Evolutionary conservation across 2,797 vertebrate genomes (phyloP), one percentile per base, ranked within the genome.

Genomic region (Synanceia verrucosa): DNA sequence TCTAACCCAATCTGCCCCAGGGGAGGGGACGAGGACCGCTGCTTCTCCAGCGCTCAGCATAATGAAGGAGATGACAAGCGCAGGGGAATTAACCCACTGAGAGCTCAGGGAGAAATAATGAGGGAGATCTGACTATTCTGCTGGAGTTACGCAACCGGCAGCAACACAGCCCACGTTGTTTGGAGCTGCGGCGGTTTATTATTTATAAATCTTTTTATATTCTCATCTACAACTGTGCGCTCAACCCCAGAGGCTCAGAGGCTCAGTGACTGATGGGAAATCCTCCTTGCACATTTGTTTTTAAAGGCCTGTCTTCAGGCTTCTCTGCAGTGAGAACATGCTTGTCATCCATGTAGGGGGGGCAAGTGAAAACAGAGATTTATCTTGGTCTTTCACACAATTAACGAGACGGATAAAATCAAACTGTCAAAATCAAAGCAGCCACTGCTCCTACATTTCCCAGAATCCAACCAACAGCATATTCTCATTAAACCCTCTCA

Each of bases 21-120:
- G 60, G 58, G 16, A 55, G 59, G 55, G 59, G 73, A 65, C 3
- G 59, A 69, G 53, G 31, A 39, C 75, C 58, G 68, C 61, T 52
- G 81, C 81, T 75, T 88, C 78, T 85, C 14, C n/a, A 88, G 74
- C 46, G n/a, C 52, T 63, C 70, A 3, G 43, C 41, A 46, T 76
- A 84, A 85, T 67, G 73, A 90, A 87, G 87, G 79, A 87, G 87
- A 85, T 86, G 87, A 90, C 88, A 88, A 89, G 70, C 75, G 46
- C 18, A 8, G 65, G 73, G 81, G 88, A 85, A 91, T 90, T 82
- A 91, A 87, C 81, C 81, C 62, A 73, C 83, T 46, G 84, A 89
- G 83, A 88, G 82, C 85, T 83, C 56, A 36, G 79, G 66, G 79
- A 90, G 84, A 89, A 87, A 93, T 91, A 90, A 92, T 87, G 84